These are phyloP conservation scores for Nerophis ophidion DNA, from an alignment of 2,113 vertebrate genomes.

Conservation along the genomic window DNA sequence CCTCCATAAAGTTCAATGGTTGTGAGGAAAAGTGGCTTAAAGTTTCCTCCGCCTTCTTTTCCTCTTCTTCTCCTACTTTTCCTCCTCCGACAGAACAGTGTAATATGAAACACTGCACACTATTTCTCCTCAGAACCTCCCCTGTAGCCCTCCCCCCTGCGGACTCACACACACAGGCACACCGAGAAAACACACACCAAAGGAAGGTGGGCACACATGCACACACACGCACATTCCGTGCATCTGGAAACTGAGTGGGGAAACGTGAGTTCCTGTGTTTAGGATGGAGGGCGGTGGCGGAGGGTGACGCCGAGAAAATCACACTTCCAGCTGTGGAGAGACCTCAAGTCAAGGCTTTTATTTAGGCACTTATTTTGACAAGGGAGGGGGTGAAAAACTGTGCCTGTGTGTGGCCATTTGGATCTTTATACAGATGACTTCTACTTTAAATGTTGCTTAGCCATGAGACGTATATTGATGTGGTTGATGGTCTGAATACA, in stretches of 20 bases:
- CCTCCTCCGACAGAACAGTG: constrained; percentile 32
- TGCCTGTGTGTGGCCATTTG: constrained; percentile 14
- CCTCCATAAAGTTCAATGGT: constrained; percentile 65
- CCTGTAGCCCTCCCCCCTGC: constrained; percentile 32
- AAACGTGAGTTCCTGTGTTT: constrained; percentile 48
- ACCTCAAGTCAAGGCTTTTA: constrained; percentile 40
- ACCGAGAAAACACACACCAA: constrained; percentile 9
- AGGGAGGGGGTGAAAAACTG: background rate
- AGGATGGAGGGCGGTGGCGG: constrained; percentile 32
- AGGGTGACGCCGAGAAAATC: constrained; percentile 47
- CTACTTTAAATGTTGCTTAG: too few species aligned
- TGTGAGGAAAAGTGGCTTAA: constrained; percentile 39
- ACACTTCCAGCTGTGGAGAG: constrained; percentile 61
- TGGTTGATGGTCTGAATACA: too few species aligned
- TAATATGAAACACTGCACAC: constrained; percentile 69
- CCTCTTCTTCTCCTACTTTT: constrained; percentile 10
- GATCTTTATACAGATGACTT: too few species aligned
- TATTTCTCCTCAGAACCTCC: constrained; percentile 59
- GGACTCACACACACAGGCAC: constrained; percentile 13
- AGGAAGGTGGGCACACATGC: constrained; percentile 24
- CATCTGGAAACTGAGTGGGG: constrained; percentile 30
- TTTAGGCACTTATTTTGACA: constrained; percentile 30
- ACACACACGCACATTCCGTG: constrained; percentile 19
- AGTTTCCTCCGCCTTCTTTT: constrained; percentile 30
- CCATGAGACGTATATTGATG: too few species aligned